Evolutionary conservation across 2,797 vertebrate genomes (phyloP).

Genomic region (Buphagus erythrorhynchus): DNA sequence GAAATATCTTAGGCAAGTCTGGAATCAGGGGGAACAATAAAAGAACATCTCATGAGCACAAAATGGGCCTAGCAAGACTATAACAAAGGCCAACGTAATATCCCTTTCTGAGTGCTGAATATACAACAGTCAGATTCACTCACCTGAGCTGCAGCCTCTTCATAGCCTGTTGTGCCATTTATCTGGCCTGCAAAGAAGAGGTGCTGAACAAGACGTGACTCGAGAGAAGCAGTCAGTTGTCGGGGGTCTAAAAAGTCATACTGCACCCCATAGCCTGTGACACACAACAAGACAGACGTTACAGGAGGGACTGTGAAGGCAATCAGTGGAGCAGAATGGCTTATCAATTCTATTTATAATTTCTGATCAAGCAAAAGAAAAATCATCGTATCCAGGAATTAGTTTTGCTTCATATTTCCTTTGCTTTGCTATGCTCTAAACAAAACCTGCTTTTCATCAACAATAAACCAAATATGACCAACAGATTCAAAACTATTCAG

Average conservation of each 20-base stretch:
- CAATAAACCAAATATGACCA: background rate
- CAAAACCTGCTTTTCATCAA: background rate
- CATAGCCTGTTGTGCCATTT: slow-evolving; percentile 96
- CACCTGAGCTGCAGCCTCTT: slow-evolving; percentile 97
- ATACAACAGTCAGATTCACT: background rate
- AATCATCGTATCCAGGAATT: background rate
- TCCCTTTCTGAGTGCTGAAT: background rate
- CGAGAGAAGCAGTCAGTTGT: slow-evolving; percentile 87
- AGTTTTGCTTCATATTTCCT: background rate
- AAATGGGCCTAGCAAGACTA: background rate
- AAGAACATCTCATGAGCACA: background rate
- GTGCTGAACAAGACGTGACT: slow-evolving; percentile 87
- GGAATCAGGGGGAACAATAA: background rate
- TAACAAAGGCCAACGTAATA: background rate
- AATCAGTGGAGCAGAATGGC: background rate
- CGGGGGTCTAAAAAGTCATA: slow-evolving; percentile 96
- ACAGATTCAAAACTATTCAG: background rate
- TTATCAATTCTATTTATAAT: background rate
- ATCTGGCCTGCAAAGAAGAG: slow-evolving; percentile 97
- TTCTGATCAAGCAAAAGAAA: background rate
- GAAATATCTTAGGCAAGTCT: background rate
- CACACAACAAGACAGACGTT: background rate
- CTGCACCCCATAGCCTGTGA: slow-evolving; percentile 94
- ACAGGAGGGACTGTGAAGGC: background rate
- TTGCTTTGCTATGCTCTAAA: background rate